Evolutionary conservation across 2,113 vertebrate species (phyloP).

Genomic region (Promerops cafer): DNA sequence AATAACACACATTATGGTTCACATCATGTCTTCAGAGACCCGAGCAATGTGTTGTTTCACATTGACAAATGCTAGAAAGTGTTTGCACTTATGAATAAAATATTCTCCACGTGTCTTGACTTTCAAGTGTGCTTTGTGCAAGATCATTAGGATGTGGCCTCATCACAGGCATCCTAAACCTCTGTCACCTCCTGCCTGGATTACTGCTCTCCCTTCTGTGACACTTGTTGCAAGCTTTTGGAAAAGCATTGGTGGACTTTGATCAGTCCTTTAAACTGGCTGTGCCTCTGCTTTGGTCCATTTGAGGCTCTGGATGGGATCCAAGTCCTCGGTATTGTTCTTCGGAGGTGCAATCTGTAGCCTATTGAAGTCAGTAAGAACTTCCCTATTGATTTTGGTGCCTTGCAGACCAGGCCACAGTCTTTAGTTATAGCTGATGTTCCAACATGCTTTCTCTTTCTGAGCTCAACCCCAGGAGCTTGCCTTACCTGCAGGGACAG

Average conservation of each 20-base stretch:
- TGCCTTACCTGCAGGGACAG: not conserved
- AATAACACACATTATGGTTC: constrained; percentile 49
- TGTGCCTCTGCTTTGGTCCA: not conserved
- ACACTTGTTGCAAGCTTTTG: not conserved
- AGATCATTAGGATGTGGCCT: not conserved
- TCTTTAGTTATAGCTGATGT: not conserved
- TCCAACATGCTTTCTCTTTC: not conserved
- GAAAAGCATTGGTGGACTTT: not conserved
- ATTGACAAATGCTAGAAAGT: not conserved
- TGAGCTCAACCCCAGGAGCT: not conserved
- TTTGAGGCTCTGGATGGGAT: not conserved
- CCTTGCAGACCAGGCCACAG: not conserved
- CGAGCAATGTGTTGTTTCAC: constrained; percentile 19
- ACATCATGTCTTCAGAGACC: constrained; percentile 41
- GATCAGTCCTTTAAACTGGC: not conserved
- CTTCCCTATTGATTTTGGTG: not conserved
- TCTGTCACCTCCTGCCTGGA: not conserved
- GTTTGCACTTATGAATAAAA: constrained; percentile 21
- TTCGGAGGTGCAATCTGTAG: not conserved
- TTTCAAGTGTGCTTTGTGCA: not conserved
- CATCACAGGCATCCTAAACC: not conserved
- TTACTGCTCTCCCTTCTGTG: not conserved
- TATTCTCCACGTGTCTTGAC: not conserved
- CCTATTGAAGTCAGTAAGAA: not conserved
- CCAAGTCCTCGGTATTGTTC: not conserved